Base-by-base conservation (phyloP, 2,888 invertebrate species). In the Junonia oenone region DNA sequence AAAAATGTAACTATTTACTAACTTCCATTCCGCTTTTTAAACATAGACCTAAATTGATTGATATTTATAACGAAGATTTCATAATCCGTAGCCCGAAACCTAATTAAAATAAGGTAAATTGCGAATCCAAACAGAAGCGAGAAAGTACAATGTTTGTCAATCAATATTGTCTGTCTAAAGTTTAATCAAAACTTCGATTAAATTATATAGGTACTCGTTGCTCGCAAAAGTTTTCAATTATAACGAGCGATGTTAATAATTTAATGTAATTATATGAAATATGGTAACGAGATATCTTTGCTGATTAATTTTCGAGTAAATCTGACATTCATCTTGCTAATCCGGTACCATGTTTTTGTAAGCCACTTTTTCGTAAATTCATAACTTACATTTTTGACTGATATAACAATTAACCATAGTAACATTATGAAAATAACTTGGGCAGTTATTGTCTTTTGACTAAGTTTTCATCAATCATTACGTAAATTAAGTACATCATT, bases 301-400 rank as follows among this genome's bases (percentile, higher is more conserved):
- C 15, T 33, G 31, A 54, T 48, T 47, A 40, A 54, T 40, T 40
- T 54, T 15, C 9, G 31, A 48, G 15, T 26, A 31, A 47, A 40
- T 14, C 53, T 54, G 53, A 43, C 47, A 47, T 53, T 31, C 22
- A 47, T 26, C 22, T 48, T 14, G 53, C 22, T 40, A 9, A 29
- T 2, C 14, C 29, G 11, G 14, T 14, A 26, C 15, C 9, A 15
- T 15, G 14, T 14, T 45, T 33, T n/a, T 19, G 14, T 43, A 5
- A 22, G 2, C 17, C 8, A 13, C 6, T 13, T 13, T 33, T 19
- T 15, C 14, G n/a, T n/a, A 11, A 2, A 6, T 14, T 6, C 15
- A 9, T 26, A n/a, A 14, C 22, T 1, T 3, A 5, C 13, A 15
- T 47, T 33, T 8, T 37, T n/a, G n/a, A n/a, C n/a, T n/a, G n/a